A percentile compares a stretch with the other conserved stretches of the same genome.
These are phyloP conservation scores for Synanthedon andrenaeformis DNA, from an alignment of 2,888 invertebrate species.

Conservation along the genomic window DNA sequence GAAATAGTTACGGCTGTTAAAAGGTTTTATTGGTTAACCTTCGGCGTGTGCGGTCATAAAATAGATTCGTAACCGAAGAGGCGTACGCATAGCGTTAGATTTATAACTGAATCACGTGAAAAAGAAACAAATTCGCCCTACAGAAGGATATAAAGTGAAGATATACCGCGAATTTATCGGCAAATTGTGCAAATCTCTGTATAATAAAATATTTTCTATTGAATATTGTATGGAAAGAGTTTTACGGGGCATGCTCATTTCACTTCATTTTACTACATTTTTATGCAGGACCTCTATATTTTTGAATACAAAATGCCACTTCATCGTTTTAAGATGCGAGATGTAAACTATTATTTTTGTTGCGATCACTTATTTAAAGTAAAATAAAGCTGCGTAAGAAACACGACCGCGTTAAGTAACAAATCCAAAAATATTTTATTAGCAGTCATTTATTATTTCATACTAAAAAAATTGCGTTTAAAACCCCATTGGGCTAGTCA, in stretches of 20 bases:
- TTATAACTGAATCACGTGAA: slow-evolving; percentile 64
- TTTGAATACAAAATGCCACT: background rate
- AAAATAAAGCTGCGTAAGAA: background rate
- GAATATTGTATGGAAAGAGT: slow-evolving; percentile 67
- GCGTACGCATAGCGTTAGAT: slow-evolving; percentile 55
- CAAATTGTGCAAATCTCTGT: slow-evolving; percentile 66
- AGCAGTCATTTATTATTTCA: no score
- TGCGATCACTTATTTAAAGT: background rate
- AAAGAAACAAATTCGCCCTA: slow-evolving; percentile 64
- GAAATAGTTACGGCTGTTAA: slow-evolving; percentile 70
- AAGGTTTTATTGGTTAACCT: slow-evolving; percentile 71
- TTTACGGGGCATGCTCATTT: slow-evolving; percentile 62
- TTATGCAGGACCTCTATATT: slow-evolving; percentile 45
- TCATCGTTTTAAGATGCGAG: background rate
- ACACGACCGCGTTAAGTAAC: no score
- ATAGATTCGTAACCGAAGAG: slow-evolving; percentile 66
- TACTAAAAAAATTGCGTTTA: no score
- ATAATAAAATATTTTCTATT: slow-evolving; percentile 68
- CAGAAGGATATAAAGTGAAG: slow-evolving; percentile 61
- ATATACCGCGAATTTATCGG: slow-evolving; percentile 62
- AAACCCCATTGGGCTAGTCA: no score
- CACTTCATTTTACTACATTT: slow-evolving; percentile 57
- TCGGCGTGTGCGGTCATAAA: slow-evolving; percentile 65
- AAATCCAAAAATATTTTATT: no score
- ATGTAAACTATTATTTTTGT: background rate